Percentiles rank a stretch among this genome's conserved stretches.
phyloP scores from a whole-genome alignment of 1,140 invertebrate genomes.

The Hyles vespertilio region DNA sequence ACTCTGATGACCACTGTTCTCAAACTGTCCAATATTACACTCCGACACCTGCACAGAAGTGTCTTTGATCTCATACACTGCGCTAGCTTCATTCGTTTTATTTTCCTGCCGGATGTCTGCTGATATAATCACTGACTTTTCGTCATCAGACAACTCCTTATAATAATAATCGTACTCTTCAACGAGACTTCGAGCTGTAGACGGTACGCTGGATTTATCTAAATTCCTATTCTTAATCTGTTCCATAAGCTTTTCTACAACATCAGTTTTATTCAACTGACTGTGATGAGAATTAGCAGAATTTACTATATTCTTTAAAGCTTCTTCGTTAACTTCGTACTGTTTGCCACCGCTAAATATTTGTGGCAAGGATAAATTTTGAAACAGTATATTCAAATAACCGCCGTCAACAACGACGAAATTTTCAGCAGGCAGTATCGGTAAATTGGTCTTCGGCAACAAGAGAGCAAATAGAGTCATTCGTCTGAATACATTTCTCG shows the following conservation, averaged over 20 bases:
- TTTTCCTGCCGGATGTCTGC: slow-evolving; percentile 9
- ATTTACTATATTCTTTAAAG: slow-evolving; percentile 53
- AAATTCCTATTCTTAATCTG: slow-evolving; percentile 49
- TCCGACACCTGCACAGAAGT: slow-evolving; percentile 14
- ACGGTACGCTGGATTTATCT: slow-evolving; percentile 43
- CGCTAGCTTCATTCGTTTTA: slow-evolving; percentile 1
- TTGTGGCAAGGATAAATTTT: slow-evolving; percentile 51
- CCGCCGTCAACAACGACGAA: slow-evolving; percentile 60
- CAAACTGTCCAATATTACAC: slow-evolving; percentile 3
- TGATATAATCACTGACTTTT: slow-evolving; percentile 19
- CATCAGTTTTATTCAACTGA: slow-evolving; percentile 31
- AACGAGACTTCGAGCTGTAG: slow-evolving; percentile 59
- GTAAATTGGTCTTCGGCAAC: slow-evolving; percentile 23
- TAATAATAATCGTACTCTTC: slow-evolving; percentile 65
- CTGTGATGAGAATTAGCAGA: slow-evolving; percentile 35
- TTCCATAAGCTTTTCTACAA: slow-evolving; percentile 48
- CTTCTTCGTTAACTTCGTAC: slow-evolving; percentile 67
- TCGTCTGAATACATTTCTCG: slow-evolving; percentile 60
- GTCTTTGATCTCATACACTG: slow-evolving; percentile 22
- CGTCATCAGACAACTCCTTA: slow-evolving; percentile 40
- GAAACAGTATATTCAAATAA: slow-evolving; percentile 66
- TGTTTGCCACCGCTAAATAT: slow-evolving; percentile 62
- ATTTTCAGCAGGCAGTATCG: slow-evolving; percentile 46
- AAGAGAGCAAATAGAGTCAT: slow-evolving; percentile 31
- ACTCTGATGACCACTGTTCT: slow-evolving; percentile 13